Percentiles rank a stretch among this genome's conserved stretches.
Evolutionary conservation across 2,113 vertebrate species (phyloP).

Genomic region (Tupaia chinensis): DNA sequence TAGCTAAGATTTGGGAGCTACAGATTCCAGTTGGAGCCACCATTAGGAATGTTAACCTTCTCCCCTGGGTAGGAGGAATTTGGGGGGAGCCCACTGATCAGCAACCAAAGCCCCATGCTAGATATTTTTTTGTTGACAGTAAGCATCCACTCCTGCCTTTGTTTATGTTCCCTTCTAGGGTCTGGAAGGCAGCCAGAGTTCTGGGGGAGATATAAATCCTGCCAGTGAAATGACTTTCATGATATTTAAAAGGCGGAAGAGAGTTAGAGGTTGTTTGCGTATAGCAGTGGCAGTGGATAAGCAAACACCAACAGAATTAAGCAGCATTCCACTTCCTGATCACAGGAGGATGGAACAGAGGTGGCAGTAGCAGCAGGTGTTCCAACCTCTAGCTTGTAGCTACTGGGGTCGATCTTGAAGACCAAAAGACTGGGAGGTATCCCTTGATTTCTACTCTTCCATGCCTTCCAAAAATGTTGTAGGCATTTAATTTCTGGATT

Average conservation of each 20-base stretch:
- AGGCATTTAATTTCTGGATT: background rate
- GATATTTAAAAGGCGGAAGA: background rate
- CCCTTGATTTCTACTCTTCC: background rate
- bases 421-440: background rate
- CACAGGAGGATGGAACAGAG: background rate
- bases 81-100: background rate
- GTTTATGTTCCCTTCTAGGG: background rate
- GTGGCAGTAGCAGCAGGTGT: background rate
- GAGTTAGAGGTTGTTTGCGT: background rate
- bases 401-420: background rate
- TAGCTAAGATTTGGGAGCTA: background rate
- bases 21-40: background rate
- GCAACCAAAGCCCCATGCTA: background rate
- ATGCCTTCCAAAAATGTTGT: background rate
- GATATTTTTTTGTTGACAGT: background rate
- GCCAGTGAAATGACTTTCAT: background rate
- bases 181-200: background rate
- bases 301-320: background rate
- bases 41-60: background rate
- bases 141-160: background rate
- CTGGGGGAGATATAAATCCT: background rate
- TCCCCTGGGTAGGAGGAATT: accelerated
- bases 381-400: background rate
- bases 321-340: background rate
- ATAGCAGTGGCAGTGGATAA: background rate